Conservation (phyloP, 1,140 invertebrate genomes). For the Holotrichia oblita region DNA sequence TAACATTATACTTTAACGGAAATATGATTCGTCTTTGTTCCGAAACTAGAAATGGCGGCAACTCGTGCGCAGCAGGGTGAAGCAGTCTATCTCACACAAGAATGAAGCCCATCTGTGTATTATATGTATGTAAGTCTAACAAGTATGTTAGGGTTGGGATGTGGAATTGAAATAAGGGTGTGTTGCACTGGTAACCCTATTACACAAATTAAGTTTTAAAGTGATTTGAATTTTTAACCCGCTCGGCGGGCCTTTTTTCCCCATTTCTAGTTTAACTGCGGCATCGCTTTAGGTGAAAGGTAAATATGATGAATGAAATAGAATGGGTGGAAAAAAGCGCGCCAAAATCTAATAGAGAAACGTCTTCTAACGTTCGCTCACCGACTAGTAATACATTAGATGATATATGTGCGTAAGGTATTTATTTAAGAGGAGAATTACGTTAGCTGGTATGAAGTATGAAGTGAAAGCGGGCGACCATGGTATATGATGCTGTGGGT, state of each 20-base stretch:
- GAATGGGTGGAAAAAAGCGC: not conserved
- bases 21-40: conserved; percentile 4
- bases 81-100: not conserved
- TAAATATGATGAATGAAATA: not conserved
- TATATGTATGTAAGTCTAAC: not conserved
- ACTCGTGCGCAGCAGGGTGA: not conserved
- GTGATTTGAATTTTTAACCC: not conserved
- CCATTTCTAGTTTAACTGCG: not conserved
- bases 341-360: not conserved
- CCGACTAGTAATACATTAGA: not conserved
- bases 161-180: conserved; percentile 8
- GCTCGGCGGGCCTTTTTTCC: not conserved
- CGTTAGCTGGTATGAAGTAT: not conserved
- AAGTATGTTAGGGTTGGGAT: not conserved
- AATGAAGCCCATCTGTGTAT: not conserved
- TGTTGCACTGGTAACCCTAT: conserved; percentile 10
- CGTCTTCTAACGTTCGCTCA: not conserved
- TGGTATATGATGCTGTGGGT: not conserved
- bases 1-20: not conserved
- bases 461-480: not conserved
- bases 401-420: not conserved
- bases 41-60: conserved; percentile 1
- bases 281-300: not conserved
- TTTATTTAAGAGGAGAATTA: not conserved
- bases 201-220: conserved; percentile 4